Evolutionary conservation across 2,888 invertebrate species (phyloP), one percentile per base, ranked within the genome.

Genomic region (Apodemia mormo): DNA sequence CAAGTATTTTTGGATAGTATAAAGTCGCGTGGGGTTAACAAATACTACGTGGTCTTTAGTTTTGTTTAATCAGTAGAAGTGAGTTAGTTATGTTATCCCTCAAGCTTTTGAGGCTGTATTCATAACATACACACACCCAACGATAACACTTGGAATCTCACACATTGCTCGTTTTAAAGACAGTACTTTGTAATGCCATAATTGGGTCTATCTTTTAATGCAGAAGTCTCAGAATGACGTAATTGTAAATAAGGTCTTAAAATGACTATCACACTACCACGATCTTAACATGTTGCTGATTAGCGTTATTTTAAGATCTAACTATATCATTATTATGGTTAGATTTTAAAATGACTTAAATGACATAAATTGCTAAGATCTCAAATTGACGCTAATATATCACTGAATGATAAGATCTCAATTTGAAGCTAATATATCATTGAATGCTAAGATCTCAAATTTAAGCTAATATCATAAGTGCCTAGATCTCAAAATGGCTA

Each of bases 101-200:
- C 82, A 78, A 72, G 54, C 14, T 64, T 37, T 78, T 81, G 83
- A 82, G 83, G 79, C 75, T 71, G 72, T 72, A 72, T 73, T 75
- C 78, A 79, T 80, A 80, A 75, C 79, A 75, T 29, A 56, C 58
- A 12, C 58, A 30, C 58, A 12, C 58, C 29, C 71, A 72, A 67
- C 72, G 71, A 71, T 67, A 12, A 56, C 52, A 65, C 61, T 54
- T 67, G 68, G 70, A 72, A 72, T 72, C 72, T 71, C 70, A 72
- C 67, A 5, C 12, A 30, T 61, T 33, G 12, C 9, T 61, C 12
- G 61, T 61, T 49, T 61, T 61, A 33, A 61, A 61, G 61, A 33
- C 29, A 61, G 14, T 61, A 61, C 33, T 61, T 61, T 61, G 12
- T 61, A 30, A 61, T 12, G 29, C 14, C 6, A 30, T 30, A 33